Conservation (phyloP, 2,113 vertebrate species). For the Eonycteris spelaea region DNA sequence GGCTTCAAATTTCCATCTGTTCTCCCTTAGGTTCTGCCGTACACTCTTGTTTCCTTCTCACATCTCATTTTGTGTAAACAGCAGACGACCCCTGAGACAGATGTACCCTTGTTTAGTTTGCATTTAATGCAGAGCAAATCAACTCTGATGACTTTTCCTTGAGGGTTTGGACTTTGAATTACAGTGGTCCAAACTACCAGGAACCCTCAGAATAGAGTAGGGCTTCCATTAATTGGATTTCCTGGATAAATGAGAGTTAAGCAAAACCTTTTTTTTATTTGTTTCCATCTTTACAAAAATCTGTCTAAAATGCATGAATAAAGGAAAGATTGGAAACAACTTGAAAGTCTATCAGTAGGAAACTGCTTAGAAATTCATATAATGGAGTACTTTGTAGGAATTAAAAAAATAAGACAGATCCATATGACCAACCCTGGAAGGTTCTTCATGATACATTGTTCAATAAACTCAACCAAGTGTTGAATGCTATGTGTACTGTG, state of each 20-base stretch:
- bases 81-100: background rate
- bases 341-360: background rate
- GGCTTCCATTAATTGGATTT: background rate
- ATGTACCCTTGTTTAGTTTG: background rate
- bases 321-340: slow-evolving; percentile 15
- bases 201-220: background rate
- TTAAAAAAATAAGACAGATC: background rate
- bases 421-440: background rate
- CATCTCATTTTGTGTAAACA: background rate
- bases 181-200: background rate
- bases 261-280: background rate
- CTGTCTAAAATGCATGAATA: background rate
- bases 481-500: background rate
- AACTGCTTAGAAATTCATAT: background rate
- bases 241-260: background rate
- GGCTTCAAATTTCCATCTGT: background rate
- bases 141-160: background rate
- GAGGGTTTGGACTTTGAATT: background rate
- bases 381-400: background rate
- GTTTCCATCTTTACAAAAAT: background rate
- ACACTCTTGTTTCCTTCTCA: background rate
- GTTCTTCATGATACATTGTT: background rate
- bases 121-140: background rate
- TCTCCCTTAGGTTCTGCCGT: background rate
- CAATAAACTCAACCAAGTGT: background rate